These are phyloP conservation scores for Spondyliosoma cantharus DNA, from an alignment of 2,797 vertebrate species.

Conservation along the genomic window DNA sequence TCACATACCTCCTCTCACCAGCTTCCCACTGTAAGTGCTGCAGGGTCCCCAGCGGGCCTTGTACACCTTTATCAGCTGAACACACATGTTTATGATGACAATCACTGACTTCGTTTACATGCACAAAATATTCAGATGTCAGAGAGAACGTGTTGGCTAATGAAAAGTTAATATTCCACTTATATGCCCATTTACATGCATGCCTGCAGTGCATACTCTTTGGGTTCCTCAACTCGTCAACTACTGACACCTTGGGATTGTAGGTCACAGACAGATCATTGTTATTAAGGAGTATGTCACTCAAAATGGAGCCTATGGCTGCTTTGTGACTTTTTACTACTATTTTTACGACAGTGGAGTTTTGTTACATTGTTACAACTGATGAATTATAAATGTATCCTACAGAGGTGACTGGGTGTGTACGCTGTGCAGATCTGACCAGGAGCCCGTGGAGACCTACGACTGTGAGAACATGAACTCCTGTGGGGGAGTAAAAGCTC, in stretches of 20 bases:
- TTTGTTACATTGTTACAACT: neutral
- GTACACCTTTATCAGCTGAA: neutral
- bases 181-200: too few relatives aligned
- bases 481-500: constrained; percentile 69
- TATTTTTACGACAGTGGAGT: too few relatives aligned
- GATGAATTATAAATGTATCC: constrained; percentile 14
- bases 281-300: too few relatives aligned
- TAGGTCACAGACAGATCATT: too few relatives aligned
- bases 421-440: constrained; percentile 89
- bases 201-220: too few relatives aligned
- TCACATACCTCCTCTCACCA: constrained; percentile 90
- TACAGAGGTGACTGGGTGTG: constrained; percentile 97
- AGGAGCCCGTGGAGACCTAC: constrained; percentile 85
- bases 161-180: too few relatives aligned
- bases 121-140: too few relatives aligned
- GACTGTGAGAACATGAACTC: constrained; percentile 85
- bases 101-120: neutral
- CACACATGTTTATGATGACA: neutral
- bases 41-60: neutral
- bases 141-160: too few relatives aligned
- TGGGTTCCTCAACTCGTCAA: too few relatives aligned
- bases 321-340: too few relatives aligned
- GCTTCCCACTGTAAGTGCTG: constrained; percentile 90
- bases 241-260: too few relatives aligned
- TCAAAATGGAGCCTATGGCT: too few relatives aligned